Percentiles rank a stretch among this genome's conserved stretches.
Evolutionary conservation across 2,888 invertebrate genomes (phyloP).

Genomic region (Catocala nupta): DNA sequence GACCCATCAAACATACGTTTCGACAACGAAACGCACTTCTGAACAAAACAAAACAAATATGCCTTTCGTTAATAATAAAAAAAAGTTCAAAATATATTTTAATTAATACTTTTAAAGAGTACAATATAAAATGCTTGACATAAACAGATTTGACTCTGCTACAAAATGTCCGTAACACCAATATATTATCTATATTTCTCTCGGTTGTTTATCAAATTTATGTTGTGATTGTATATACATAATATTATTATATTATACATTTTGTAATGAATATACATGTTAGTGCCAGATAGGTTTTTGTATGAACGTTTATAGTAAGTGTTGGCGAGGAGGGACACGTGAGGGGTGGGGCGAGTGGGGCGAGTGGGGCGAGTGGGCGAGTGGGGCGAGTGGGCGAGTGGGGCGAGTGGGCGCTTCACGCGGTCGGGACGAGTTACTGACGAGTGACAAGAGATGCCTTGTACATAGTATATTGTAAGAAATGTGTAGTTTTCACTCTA

Average conservation of each 20-base stretch:
- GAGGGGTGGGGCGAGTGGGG: constrained; percentile 11
- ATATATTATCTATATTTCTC: constrained; percentile 73
- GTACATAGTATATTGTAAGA: constrained; percentile 82
- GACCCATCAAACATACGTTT: constrained; percentile 31
- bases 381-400: constrained; percentile 2
- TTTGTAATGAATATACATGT: constrained; percentile 86
- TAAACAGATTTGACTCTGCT: constrained; percentile 51
- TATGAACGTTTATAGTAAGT: constrained; percentile 78
- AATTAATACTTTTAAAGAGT: constrained; percentile 65
- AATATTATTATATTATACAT: constrained; percentile 82
- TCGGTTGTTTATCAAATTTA: constrained; percentile 86
- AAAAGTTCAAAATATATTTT: constrained; percentile 68
- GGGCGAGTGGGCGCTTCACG: constrained; percentile 14
- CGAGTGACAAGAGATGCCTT: constrained; percentile 77
- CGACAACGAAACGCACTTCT: constrained; percentile 34
- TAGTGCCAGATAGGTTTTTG: constrained; percentile 86
- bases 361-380: constrained; percentile 31
- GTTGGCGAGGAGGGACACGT: constrained; percentile 22
- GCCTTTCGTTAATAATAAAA: constrained; percentile 49
- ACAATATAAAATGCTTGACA: constrained; percentile 60
- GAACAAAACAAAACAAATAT: constrained; percentile 57
- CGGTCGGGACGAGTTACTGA: constrained; percentile 56
- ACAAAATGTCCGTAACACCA: constrained; percentile 72
- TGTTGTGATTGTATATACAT: constrained; percentile 86
- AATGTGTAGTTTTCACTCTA: constrained; percentile 85